Base-by-base conservation (phyloP, 2,888 invertebrate species). In the Apoda limacodes region DNA sequence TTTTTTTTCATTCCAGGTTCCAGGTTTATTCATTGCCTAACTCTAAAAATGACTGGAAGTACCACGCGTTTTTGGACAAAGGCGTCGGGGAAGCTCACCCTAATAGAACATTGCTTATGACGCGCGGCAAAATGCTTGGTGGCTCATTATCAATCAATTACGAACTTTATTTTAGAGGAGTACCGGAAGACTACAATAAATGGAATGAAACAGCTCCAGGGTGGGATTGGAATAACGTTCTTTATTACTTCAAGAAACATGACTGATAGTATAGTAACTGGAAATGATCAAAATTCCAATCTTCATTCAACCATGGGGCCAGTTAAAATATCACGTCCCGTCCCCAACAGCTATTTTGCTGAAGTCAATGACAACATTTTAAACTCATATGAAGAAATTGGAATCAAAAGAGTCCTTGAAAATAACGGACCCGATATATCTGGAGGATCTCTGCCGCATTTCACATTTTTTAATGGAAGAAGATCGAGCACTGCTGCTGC, bases 401-500 rank as follows among this genome's bases (percentile, higher is more conserved):
- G 59, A 2, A 44, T 59, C 5, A 51, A 50, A 34, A 47, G 42
- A 28, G 33, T 54, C 7, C 26, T 51, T 15, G 59, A 59, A 34
- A 41, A 44, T 11, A 55, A 52, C 25, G 60, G 60, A 1, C 45
- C 49, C 1, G 53, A 57, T 19, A 30, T 34, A 14, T 21, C 48
- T 1, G 59, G 58, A 1, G 52, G 47, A 4, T 39, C 55, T 6
- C 35, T 30, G 15, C 54, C 56, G 11, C 59, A 59, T 34, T 52
- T 46, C 15, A 59, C 53, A 7, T 56, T 69, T 22, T 49, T 52
- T 3, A 45, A 64, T 22, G 68, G 70, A 4, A 58, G 67, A 35
- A 46, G 76, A 40, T 74, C 64, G 0, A 75, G 76, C 29, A 65
- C 70, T 4, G 72, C 70, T 0, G 75, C 76, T 38, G 59, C 63